Base-by-base conservation (phyloP, 2,888 invertebrate species). In the Rutpela maculata region DNA sequence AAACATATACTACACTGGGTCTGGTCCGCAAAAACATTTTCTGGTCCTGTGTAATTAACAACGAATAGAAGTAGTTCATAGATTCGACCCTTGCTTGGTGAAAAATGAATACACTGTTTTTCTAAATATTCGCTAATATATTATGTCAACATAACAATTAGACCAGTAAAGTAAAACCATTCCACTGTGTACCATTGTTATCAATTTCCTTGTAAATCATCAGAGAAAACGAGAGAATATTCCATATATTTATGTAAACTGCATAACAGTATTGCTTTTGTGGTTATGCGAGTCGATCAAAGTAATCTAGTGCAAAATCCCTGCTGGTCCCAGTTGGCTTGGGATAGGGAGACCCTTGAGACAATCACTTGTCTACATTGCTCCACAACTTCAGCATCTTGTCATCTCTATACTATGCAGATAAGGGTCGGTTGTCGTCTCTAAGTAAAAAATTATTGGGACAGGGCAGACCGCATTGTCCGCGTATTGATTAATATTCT, bases 291-390 rank as follows among this genome's bases (percentile, higher is more conserved):
- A 80, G 78, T 69, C 74, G 78, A 77, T 82, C 81, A 81, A 77
- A 81, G 77, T 80, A 79, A 81, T 79, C 78, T 80, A 67, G 79
- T 77, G 72, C 78, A 72, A 78, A 80, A 82, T 81, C 81, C 77
- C 57, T 59, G 59, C 26, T 26, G 60, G 68, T 69, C 78, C 65
- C 75, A 70, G 43, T 66, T 69, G 78, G 72, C 73, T 56, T 19
- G 67, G 68, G 78, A 69, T 73, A 17, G 66, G 73, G 62, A 31
- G 26, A 73, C 76, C 74, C 78, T 43, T n/a, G 76, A 70, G 78
- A 76, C 70, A 69, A 73, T 78, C 74, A 76, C 59, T 55, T 67
- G 67, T 67, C 67, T 67, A 56, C 67, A 56, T 55, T 15, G 67
- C 56, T 67, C 56, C 56, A 55, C 67, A 31, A 50, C 67, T 55